phyloP scores from a whole-genome alignment of 1,140 invertebrate species.

The Zaprionus lachaisei region DNA sequence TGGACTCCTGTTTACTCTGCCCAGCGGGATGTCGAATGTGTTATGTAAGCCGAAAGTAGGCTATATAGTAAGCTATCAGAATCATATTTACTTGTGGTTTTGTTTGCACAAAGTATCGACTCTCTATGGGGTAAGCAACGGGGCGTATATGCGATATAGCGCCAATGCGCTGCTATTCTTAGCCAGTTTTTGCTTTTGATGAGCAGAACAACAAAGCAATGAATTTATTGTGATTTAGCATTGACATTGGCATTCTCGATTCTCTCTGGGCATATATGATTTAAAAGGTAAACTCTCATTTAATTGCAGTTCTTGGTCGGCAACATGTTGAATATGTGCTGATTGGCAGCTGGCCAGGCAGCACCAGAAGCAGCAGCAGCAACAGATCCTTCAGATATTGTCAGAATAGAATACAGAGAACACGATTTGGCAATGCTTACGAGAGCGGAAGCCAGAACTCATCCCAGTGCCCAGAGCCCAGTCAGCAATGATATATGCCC shows the following conservation, averaged over 20 bases:
- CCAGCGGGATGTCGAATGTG: not conserved
- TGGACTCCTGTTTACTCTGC: not conserved
- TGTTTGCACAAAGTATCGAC: not conserved
- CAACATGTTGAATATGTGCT: slow-evolving; percentile 58
- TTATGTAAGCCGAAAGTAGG: not conserved
- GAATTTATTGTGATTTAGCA: slow-evolving; percentile 24
- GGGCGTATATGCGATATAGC: not conserved
- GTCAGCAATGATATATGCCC: slow-evolving; percentile 12
- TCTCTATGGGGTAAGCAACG: not conserved
- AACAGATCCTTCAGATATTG: slow-evolving; percentile 1
- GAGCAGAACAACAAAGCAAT: not conserved
- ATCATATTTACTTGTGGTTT: not conserved
- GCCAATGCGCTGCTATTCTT: not conserved
- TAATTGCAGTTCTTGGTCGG: slow-evolving; percentile 53
- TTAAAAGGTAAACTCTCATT: slow-evolving; percentile 35
- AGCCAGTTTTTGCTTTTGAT: not conserved
- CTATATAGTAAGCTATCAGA: not conserved
- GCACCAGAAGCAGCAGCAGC: not conserved
- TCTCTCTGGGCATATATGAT: slow-evolving; percentile 19
- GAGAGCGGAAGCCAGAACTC: slow-evolving; percentile 20
- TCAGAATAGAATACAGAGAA: not conserved
- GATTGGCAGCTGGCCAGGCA: slow-evolving; percentile 58
- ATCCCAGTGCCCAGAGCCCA: not conserved
- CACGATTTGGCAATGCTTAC: slow-evolving; percentile 52
- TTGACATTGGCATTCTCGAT: slow-evolving; percentile 40